Conservation (phyloP, 92 coral and sea anemone species). For the Epizoanthus stellaris region DNA sequence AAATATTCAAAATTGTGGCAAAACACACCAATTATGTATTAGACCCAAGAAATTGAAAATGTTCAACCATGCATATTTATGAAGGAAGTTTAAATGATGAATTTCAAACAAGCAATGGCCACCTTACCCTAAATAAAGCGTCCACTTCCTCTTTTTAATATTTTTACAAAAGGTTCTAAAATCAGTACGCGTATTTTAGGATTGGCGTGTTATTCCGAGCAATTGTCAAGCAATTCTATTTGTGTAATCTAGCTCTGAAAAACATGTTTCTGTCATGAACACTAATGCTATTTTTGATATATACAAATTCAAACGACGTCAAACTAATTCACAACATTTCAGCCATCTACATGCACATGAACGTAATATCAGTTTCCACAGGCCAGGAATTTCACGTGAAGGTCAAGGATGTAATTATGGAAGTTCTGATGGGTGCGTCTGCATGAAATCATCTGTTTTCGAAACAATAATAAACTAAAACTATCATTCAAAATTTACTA, state of each 20-base stretch:
- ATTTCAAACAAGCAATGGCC: slow-evolving; percentile 31
- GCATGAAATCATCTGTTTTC: slow-evolving; percentile 4
- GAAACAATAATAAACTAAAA: slow-evolving; percentile 2
- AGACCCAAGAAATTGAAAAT: slow-evolving; percentile 25
- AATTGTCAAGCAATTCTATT: neutral
- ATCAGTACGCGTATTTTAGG: neutral
- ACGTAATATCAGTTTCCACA: neutral
- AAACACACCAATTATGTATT: slow-evolving; percentile 42
- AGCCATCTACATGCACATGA: neutral
- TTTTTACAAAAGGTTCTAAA: slow-evolving; percentile 27
- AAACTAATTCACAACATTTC: neutral
- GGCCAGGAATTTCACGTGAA: neutral
- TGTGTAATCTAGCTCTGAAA: slow-evolving; percentile 1
- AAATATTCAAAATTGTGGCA: slow-evolving; percentile 27
- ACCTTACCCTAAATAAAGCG: slow-evolving; percentile 26
- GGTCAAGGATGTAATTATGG: neutral
- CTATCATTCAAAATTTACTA: slow-evolving; percentile 14
- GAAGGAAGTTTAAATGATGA: slow-evolving; percentile 20
- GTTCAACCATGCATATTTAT: slow-evolving; percentile 33
- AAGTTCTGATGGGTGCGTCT: slow-evolving; percentile 32
- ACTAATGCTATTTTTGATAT: slow-evolving; percentile 10
- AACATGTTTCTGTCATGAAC: neutral
- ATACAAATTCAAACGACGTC: slow-evolving; percentile 3
- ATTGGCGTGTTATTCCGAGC: slow-evolving; percentile 9
- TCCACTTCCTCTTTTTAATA: slow-evolving; percentile 37